Base-by-base conservation (phyloP, 2,888 invertebrate genomes). In the Cyrtodaria siliqua region DNA sequence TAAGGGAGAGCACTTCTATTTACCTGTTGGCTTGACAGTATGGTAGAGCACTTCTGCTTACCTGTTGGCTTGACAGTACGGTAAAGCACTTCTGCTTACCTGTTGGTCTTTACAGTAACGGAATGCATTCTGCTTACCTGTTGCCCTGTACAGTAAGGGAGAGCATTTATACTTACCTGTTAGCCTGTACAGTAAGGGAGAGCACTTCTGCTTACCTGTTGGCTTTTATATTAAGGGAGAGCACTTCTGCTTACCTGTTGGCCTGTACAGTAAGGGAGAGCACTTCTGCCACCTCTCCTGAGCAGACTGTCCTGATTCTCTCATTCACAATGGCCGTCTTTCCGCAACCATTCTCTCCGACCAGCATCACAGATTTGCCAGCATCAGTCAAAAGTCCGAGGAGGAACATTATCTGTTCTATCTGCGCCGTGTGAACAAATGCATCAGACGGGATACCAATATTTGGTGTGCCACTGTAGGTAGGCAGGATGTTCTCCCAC, bases 251-350 rank as follows among this genome's bases (percentile, higher is more conserved):
- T 63, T 53, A 92, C 92, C 90, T 91, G 86, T 92, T 92, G 27
- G 91, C 87, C 71, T 90, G 88, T 27, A 92, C 82, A 18, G 87
- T 86, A 12, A 92, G 87, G 1, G 91, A 90, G 18, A 91, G 82
- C 1, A 92, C 91, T 68, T 93, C 93, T 12, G 92, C 92, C 47
- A 93, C 91, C 71, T 93, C 93, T 4, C 93, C 92, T 9, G 92
- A 92, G 67, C 92, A 92, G 6, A 92, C 92, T 8, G 91, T 90
- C 38, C 91, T 75, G 55, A 93, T 90, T 24, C 92, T 76, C 67
- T 93, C 93, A 60, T 89, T 90, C 20, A 93, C 86, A 47, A 93
- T 89, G 38, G 92, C 87, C 1, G 91, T 90, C 66, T 93, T 93
- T 6, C 93, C 93, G 82, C 92, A 91, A 23, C 93, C 92, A 60